Conservation (phyloP, 2,113 vertebrate genomes). For the Neotoma lepida region DNA sequence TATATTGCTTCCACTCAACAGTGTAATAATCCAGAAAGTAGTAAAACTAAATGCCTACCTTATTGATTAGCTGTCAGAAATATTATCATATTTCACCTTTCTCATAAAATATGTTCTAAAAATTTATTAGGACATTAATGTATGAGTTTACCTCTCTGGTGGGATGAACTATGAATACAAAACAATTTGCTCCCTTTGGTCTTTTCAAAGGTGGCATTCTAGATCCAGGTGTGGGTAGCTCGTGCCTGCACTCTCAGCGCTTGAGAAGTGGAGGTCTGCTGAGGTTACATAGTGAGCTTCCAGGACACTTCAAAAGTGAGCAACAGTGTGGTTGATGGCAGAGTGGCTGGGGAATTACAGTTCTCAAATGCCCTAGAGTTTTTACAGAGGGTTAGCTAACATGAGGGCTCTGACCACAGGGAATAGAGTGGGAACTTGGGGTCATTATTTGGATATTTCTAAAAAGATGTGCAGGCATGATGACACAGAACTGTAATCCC, state of each 20-base stretch:
- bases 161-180: conserved; percentile 41
- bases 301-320: neutral
- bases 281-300: neutral
- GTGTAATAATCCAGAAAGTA: conserved; percentile 70
- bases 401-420: neutral
- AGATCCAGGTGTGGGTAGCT: neutral
- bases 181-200: neutral
- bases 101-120: conserved; percentile 76
- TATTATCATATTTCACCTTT: conserved; percentile 68
- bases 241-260: neutral
- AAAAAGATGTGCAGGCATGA: neutral
- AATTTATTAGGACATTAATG: conserved; percentile 75
- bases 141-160: conserved; percentile 46
- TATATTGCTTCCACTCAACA: conserved; percentile 69
- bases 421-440: neutral
- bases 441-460: neutral
- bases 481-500: neutral
- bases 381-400: neutral
- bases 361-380: neutral
- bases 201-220: conserved; percentile 36
- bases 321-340: fast-evolving
- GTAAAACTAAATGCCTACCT: conserved; percentile 73
- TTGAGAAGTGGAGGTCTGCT: neutral
- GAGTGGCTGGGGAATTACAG: fast-evolving
- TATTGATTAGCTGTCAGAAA: conserved; percentile 71